Conservation (phyloP, 2,113 vertebrate species). For the Synodontis membranacea region DNA sequence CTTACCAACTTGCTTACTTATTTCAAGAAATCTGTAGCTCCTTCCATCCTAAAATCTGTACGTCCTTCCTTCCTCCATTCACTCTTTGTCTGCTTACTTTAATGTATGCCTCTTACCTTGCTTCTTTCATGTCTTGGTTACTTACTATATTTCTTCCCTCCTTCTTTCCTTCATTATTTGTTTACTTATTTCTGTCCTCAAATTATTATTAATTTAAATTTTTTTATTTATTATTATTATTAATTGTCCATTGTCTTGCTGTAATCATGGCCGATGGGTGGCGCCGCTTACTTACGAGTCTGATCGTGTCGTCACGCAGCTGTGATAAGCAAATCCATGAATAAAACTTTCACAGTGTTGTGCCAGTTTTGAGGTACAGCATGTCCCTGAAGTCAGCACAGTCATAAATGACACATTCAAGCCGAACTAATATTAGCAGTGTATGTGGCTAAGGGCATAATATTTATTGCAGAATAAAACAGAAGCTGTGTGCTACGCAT, state of each 20-base stretch:
- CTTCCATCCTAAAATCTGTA: not conserved
- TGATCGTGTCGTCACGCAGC: not conserved
- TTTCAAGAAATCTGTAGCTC: too few species aligned
- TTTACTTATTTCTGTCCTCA: not conserved
- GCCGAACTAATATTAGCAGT: not conserved
- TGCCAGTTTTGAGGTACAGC: constrained; percentile 11
- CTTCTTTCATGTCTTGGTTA: not conserved
- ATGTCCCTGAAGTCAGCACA: not conserved
- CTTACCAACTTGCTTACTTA: not conserved
- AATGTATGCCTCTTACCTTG: not conserved
- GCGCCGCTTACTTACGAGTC: not conserved
- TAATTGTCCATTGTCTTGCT: not conserved
- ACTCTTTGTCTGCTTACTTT: not conserved
- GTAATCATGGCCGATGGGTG: not conserved
- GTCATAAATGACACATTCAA: constrained; percentile 8
- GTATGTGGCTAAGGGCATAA: too few species aligned
- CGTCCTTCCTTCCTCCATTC: not conserved
- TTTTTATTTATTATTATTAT: too few species aligned
- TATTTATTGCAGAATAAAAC: not conserved
- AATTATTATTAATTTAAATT: too few species aligned
- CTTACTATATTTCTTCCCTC: not conserved
- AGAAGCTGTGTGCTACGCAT: not conserved
- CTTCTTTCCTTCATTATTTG: not conserved
- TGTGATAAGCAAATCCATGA: not conserved
- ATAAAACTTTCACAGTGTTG: not conserved